Evolutionary conservation across 2,888 invertebrate species (phyloP).

Genomic region (Agrotis segetum): DNA sequence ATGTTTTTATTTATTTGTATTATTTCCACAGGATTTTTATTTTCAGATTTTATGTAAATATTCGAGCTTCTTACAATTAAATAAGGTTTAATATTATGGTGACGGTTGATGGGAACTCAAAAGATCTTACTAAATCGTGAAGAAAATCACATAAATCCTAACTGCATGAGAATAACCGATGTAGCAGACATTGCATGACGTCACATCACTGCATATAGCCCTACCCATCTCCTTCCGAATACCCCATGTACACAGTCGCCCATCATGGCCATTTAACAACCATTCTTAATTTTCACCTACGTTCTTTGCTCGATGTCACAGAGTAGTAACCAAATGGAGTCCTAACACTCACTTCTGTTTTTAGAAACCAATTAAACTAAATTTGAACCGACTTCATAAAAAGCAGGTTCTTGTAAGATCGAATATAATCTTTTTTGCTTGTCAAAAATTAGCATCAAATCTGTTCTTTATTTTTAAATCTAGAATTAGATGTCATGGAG

Average conservation of each 20-base stretch:
- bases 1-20: background rate
- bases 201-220: constrained; percentile 80
- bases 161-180: constrained; percentile 80
- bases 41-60: constrained; percentile 49
- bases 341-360: background rate
- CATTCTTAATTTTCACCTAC: background rate
- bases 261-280: constrained; percentile 21
- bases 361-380: background rate
- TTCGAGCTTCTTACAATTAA: background rate
- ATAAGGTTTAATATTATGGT: constrained; percentile 42
- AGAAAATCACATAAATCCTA: constrained; percentile 65
- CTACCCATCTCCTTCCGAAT: constrained; percentile 85
- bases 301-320: constrained; percentile 4
- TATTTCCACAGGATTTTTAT: constrained; percentile 14
- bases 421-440: background rate
- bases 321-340: constrained; percentile 44
- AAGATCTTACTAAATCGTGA: constrained; percentile 84
- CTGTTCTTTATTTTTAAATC: too few species aligned
- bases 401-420: too few species aligned
- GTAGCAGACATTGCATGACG: constrained; percentile 83
- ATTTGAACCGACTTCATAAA: too few species aligned
- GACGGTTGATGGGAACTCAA: constrained; percentile 47
- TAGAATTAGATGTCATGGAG: too few species aligned
- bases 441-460: too few species aligned
- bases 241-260: constrained; percentile 49